These are phyloP conservation scores for Chromobotia macracanthus DNA, from an alignment of 2,797 vertebrate genomes.

Conservation along the genomic window DNA sequence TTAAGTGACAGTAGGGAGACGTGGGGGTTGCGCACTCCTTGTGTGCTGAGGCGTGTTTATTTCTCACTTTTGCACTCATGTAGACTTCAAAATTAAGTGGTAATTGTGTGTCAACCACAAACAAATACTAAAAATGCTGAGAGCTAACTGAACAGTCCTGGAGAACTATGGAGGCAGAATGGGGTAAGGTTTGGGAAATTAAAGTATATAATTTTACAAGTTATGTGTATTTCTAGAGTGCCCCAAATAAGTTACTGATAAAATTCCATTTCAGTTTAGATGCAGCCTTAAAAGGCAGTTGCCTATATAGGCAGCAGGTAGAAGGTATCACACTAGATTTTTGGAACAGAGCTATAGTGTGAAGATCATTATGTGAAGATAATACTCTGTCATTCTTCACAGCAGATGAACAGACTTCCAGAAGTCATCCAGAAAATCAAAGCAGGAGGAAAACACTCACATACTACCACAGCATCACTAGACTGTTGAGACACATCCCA, in stretches of 20 bases:
- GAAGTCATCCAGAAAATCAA: slow-evolving; percentile 13
- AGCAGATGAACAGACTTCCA: background rate
- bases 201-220: no score
- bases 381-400: background rate
- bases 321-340: background rate
- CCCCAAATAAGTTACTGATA: no score
- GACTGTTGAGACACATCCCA: background rate
- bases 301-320: background rate
- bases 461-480: background rate
- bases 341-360: background rate
- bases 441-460: slow-evolving; percentile 5
- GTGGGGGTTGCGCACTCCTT: background rate
- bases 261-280: background rate
- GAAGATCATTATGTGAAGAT: background rate
- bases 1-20: slow-evolving; percentile 3
- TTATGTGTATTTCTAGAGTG: no score
- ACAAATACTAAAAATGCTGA: background rate
- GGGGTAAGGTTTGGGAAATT: background rate
- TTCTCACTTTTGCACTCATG: background rate
- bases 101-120: background rate
- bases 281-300: background rate
- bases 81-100: background rate
- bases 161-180: background rate
- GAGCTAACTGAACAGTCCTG: background rate
- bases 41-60: background rate